These are phyloP conservation scores for Himantopus leucocephalus DNA, from an alignment of 2,113 vertebrate genomes.

Conservation along the genomic window DNA sequence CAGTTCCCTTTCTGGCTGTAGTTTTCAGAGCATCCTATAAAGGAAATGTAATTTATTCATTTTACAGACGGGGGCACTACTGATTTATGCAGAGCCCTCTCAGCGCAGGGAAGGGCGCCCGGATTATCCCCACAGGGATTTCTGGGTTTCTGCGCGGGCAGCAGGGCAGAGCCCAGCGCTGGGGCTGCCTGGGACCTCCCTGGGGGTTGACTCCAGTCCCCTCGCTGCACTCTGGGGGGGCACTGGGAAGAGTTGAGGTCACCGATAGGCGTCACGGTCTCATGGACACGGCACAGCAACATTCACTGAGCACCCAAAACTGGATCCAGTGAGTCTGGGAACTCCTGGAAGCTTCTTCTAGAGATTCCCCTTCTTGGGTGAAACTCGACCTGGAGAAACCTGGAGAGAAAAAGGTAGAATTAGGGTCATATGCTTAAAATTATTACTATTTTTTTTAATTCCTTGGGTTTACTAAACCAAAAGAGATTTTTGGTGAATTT, in stretches of 20 bases:
- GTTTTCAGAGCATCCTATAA: neutral
- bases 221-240: rapidly evolving
- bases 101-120: too few species aligned
- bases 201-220: rapidly evolving
- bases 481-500: rapidly evolving
- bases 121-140: neutral
- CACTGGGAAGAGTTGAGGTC: neutral
- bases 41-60: neutral
- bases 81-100: neutral
- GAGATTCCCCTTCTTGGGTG: neutral
- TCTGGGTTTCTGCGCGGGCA: rapidly evolving
- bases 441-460: too few species aligned
- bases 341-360: neutral
- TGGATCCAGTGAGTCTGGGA: neutral
- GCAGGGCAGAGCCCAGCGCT: neutral
- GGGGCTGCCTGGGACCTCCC: neutral
- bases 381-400: neutral
- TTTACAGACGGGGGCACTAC: neutral
- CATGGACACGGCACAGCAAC: too few species aligned
- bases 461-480: neutral
- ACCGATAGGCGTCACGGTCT: too few species aligned
- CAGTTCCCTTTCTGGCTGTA: rapidly evolving
- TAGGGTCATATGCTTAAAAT: neutral
- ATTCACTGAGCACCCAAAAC: neutral
- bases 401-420: neutral